phyloP scores from a whole-genome alignment of 2,113 vertebrate species.

The Poeciliopsis retropinna region DNA sequence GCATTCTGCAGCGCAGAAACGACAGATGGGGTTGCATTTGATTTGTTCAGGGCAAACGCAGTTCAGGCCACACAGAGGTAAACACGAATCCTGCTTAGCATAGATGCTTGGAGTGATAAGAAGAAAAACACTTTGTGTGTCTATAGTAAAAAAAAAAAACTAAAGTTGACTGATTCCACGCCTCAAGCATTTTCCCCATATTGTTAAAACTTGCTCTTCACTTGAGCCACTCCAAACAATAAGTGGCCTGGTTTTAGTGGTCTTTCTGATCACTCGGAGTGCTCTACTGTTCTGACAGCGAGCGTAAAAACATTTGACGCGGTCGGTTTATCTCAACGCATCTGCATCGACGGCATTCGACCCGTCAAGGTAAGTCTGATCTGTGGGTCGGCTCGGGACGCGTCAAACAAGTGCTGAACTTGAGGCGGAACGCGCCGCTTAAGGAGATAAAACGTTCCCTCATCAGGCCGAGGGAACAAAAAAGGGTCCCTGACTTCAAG shows the following conservation, averaged over 20 bases:
- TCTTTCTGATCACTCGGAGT: constrained; percentile 33
- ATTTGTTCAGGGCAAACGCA: constrained; percentile 8
- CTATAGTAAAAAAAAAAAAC: constrained; percentile 9
- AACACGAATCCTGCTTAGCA: constrained; percentile 9
- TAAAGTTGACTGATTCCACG: constrained; percentile 40
- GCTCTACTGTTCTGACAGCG: constrained; percentile 19
- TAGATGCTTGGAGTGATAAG: constrained; percentile 49
- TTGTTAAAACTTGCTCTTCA: constrained; percentile 35
- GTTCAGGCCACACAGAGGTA: constrained; percentile 58
- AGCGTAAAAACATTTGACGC: constrained; percentile 20
- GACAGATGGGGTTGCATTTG: constrained; percentile 26
- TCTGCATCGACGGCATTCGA: background rate
- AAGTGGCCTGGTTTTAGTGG: constrained; percentile 29
- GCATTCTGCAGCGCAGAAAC: constrained; percentile 31
- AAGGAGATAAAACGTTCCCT: constrained; percentile 1
- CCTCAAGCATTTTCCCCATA: constrained; percentile 12
- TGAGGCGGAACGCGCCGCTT: constrained; percentile 14
- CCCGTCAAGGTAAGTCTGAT: constrained; percentile 18
- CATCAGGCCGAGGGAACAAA: background rate
- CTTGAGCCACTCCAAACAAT: constrained; percentile 40
- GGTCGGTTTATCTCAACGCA: constrained; percentile 34
- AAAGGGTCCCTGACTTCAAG: background rate
- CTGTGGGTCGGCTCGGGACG: background rate
- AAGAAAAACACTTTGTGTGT: constrained; percentile 7
- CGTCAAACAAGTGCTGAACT: constrained; percentile 4